A percentile compares a stretch with the other conserved stretches of the same genome.
Evolutionary conservation across 2,888 invertebrate species (phyloP).

Genomic region (Vanessa cardui): DNA sequence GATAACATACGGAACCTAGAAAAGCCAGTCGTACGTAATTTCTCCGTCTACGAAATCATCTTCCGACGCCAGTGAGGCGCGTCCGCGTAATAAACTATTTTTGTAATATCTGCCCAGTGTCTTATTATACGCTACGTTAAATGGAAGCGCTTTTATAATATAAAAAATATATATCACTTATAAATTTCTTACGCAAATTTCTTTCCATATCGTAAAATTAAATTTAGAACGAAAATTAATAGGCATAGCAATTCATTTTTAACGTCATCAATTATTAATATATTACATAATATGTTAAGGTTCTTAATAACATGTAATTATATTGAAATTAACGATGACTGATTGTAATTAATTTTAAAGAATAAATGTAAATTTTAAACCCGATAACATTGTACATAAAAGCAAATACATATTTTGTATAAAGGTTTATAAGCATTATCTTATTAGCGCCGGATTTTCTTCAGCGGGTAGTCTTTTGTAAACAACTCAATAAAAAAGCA

Average conservation of each 20-base stretch:
- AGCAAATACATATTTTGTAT: slow-evolving; percentile 6
- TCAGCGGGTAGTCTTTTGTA: slow-evolving; percentile 16
- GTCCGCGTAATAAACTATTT: slow-evolving; percentile 61
- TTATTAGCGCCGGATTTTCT: slow-evolving; percentile 11
- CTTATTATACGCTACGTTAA: slow-evolving; percentile 58
- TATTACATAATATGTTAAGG: no score
- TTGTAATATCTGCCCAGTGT: slow-evolving; percentile 58
- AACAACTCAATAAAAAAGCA: slow-evolving; percentile 22
- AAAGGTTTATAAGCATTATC: slow-evolving; percentile 19
- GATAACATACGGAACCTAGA: slow-evolving; percentile 33
- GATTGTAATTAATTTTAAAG: no score
- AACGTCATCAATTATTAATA: no score
- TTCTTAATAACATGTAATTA: no score
- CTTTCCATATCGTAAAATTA: not conserved
- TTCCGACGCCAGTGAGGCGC: slow-evolving; percentile 61
- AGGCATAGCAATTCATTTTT: no score
- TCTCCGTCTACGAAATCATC: slow-evolving; percentile 49
- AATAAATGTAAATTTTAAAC: no score
- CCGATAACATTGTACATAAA: not conserved
- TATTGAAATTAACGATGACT: no score
- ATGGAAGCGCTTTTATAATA: slow-evolving; percentile 43
- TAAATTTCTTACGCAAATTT: slow-evolving; percentile 20
- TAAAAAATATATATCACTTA: slow-evolving; percentile 29
- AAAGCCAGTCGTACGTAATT: slow-evolving; percentile 44
- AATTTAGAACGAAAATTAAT: not conserved